Evolutionary conservation across 2,797 vertebrate genomes (phyloP).

Genomic region (Xiphophorus birchmanni): DNA sequence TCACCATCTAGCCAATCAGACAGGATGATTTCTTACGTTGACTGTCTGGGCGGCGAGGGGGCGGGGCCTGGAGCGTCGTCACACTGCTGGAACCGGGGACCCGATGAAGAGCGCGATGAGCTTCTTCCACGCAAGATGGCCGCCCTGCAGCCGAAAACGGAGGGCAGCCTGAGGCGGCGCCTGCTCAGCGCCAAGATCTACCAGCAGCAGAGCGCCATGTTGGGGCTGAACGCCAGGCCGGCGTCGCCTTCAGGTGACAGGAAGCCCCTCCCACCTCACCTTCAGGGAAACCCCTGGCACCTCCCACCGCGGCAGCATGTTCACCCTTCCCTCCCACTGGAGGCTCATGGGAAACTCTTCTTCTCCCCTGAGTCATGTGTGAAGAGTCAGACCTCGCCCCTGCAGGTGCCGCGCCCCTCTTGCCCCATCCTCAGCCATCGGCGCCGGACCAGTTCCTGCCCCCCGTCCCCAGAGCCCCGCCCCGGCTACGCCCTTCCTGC

Average conservation of each 20-base stretch:
- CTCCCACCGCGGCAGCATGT: conserved; percentile 24
- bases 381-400: rapidly evolving
- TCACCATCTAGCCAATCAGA: conserved; percentile 3
- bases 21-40: conserved; percentile 72
- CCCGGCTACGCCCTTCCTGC: conserved; percentile 22
- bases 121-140: conserved; percentile 70
- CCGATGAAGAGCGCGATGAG: conserved; percentile 60
- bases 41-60: conserved; percentile 66
- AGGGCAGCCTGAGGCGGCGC: conserved; percentile 72
- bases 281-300: conserved; percentile 51
- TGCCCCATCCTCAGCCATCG: conserved; percentile 38
- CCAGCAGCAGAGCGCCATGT: conserved; percentile 61
- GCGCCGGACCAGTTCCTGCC: conserved; percentile 36
- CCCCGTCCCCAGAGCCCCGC: conserved; percentile 40
- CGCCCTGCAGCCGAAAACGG: conserved; percentile 56
- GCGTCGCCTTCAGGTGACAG: conserved; percentile 12
- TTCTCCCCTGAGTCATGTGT: conserved; percentile 14
- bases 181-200: conserved; percentile 70
- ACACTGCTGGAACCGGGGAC: conserved; percentile 53
- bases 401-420: conserved; percentile 20
- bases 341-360: conserved; percentile 48
- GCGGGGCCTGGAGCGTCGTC: conserved; percentile 30
- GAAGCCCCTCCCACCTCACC: conserved; percentile 39
- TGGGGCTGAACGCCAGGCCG: background rate
- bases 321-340: conserved; percentile 18